These are phyloP conservation scores for Drosophila pseudoobscura DNA, from an alignment of 1,140 invertebrate genomes.

Conservation along the genomic window DNA sequence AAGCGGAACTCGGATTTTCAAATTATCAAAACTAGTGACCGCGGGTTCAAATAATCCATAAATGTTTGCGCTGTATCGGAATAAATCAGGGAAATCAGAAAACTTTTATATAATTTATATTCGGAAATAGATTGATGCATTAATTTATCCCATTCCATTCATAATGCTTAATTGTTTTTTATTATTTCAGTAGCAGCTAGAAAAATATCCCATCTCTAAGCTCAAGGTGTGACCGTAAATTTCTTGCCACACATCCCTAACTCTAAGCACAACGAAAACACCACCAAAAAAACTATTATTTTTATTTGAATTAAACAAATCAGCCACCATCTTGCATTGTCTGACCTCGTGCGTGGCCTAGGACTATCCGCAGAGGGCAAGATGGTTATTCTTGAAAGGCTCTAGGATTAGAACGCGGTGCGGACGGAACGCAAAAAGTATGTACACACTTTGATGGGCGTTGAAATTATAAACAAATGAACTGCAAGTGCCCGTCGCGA, in stretches of 20 bases:
- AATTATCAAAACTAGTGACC: too few relatives aligned
- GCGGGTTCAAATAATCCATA: too few relatives aligned
- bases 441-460: conserved; percentile 32
- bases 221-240: conserved; percentile 7
- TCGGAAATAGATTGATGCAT: too few relatives aligned
- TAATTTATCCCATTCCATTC: too few relatives aligned
- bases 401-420: neutral
- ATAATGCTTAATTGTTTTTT: neutral
- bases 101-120: too few relatives aligned
- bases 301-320: conserved; percentile 16
- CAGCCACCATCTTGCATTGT: neutral
- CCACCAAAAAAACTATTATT: conserved; percentile 29
- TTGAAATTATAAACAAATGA: conserved; percentile 45
- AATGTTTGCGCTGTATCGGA: too few relatives aligned
- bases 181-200: neutral
- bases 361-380: too few relatives aligned
- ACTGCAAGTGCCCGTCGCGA: conserved; percentile 2
- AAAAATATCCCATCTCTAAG: conserved; percentile 7
- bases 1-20: too few relatives aligned
- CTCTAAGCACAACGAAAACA: conserved; percentile 41
- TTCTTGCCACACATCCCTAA: conserved; percentile 12
- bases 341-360: neutral
- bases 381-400: neutral
- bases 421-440: conserved; percentile 30
- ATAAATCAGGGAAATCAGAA: too few relatives aligned